These are phyloP conservation scores for Agrochola lychnidis DNA, from an alignment of 2,888 invertebrate genomes.

Conservation along the genomic window DNA sequence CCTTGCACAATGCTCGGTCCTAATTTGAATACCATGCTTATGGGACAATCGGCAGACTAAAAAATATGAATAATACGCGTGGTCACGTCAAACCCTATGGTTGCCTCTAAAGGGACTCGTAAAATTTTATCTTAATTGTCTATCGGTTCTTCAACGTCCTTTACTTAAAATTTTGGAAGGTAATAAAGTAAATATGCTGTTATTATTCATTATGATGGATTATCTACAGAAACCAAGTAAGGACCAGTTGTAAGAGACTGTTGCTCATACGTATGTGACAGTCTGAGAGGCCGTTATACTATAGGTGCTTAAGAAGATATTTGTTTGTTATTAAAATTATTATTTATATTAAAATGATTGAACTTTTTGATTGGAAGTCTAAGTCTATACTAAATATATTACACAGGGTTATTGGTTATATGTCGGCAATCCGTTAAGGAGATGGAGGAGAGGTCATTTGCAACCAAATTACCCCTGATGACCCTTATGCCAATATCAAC, in stretches of 20 bases:
- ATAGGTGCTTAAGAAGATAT: conserved; percentile 62
- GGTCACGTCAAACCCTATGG: conserved; percentile 81
- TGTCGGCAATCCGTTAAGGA: too few species aligned
- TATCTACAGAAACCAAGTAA: neutral
- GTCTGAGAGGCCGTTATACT: too few species aligned
- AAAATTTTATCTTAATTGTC: conserved; percentile 58
- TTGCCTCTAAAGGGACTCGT: conserved; percentile 62
- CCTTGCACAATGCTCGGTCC: conserved; percentile 85
- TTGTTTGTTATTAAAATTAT: conserved; percentile 81
- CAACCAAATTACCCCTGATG: too few species aligned
- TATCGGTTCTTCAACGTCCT: conserved; percentile 34
- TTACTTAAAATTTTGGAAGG: conserved; percentile 27
- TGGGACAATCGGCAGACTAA: conserved; percentile 83
- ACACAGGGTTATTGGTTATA: too few species aligned
- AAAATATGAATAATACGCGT: conserved; percentile 87
- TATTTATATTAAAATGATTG: conserved; percentile 83
- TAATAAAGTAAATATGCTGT: conserved; percentile 18
- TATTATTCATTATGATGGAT: conserved; percentile 32
- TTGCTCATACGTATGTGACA: neutral
- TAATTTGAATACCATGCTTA: conserved; percentile 89
- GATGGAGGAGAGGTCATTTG: too few species aligned
- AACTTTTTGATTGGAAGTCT: conserved; percentile 93
- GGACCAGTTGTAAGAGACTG: neutral
- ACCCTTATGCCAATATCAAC: too few species aligned
- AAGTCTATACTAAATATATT: too few species aligned